These are phyloP conservation scores for Suncus etruscus DNA, from an alignment of 2,113 vertebrate genomes.

Conservation along the genomic window DNA sequence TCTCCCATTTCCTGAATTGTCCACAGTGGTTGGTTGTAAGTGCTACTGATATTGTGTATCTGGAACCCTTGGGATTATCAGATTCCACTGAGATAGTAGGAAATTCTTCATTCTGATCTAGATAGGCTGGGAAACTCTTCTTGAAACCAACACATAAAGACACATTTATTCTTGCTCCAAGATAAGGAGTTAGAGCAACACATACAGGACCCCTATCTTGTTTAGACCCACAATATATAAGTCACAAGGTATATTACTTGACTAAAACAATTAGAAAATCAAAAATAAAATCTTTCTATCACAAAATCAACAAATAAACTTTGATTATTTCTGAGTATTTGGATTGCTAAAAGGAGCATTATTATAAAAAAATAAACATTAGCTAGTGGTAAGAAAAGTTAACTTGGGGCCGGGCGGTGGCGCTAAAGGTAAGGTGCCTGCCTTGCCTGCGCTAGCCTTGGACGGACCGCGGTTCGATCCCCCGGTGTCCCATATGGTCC, in stretches of 20 bases:
- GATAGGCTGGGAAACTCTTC: too few species aligned
- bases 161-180: background rate
- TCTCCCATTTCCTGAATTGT: fast-evolving
- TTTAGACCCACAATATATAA: background rate
- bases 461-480: too few species aligned
- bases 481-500: too few species aligned
- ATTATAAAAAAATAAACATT: background rate
- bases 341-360: background rate
- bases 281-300: background rate
- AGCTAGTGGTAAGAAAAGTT: background rate
- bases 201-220: background rate
- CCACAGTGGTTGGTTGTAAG: too few species aligned
- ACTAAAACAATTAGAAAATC: background rate
- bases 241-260: too few species aligned
- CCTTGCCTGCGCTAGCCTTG: too few species aligned
- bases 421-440: too few species aligned
- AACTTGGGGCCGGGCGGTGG: too few species aligned
- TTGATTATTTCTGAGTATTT: background rate
- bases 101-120: too few species aligned
- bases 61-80: too few species aligned
- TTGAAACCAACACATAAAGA: background rate
- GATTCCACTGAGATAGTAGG: background rate
- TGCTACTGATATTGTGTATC: fast-evolving
- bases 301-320: background rate
- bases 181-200: background rate